Conservation (phyloP, 2,797 vertebrate genomes). For the Menidia menidia region DNA sequence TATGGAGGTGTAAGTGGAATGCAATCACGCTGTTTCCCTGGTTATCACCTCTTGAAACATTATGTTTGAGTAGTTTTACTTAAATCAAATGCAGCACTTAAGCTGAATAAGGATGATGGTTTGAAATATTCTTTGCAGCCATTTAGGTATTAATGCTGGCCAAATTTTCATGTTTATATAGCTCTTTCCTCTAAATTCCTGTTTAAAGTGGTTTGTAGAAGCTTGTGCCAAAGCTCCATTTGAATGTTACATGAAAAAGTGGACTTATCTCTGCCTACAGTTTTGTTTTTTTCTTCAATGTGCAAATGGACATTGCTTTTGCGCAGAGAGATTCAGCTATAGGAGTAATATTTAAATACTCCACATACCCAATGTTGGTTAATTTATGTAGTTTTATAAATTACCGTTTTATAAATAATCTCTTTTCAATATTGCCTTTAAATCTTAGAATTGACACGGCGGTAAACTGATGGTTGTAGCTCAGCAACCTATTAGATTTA, state of each 20-base stretch:
- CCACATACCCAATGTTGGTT: not conserved
- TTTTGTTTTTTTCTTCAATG: conserved; percentile 44
- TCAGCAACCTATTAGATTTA: not conserved
- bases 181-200: conserved; percentile 44
- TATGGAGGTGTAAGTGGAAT: conserved; percentile 51
- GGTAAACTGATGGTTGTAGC: too few relatives aligned
- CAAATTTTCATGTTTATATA: conserved; percentile 54
- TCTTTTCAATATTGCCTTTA: not conserved
- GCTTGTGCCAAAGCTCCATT: conserved; percentile 66
- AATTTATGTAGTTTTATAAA: not conserved
- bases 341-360: not conserved
- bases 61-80: conserved; percentile 39
- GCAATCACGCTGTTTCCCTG: conserved; percentile 1
- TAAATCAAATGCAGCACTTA: conserved; percentile 65
- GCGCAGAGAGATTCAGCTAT: conserved; percentile 8
- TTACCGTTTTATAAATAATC: not conserved
- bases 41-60: conserved; percentile 15
- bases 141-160: conserved; percentile 61
- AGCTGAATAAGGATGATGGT: conserved; percentile 71
- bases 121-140: conserved; percentile 54
- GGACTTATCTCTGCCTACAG: conserved; percentile 55
- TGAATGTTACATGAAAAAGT: conserved; percentile 48
- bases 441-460: not conserved
- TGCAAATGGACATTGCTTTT: conserved; percentile 35
- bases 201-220: conserved; percentile 60